These are phyloP conservation scores for Sthenelais limicola DNA, from an alignment of 2,888 invertebrate genomes.

Conservation along the genomic window DNA sequence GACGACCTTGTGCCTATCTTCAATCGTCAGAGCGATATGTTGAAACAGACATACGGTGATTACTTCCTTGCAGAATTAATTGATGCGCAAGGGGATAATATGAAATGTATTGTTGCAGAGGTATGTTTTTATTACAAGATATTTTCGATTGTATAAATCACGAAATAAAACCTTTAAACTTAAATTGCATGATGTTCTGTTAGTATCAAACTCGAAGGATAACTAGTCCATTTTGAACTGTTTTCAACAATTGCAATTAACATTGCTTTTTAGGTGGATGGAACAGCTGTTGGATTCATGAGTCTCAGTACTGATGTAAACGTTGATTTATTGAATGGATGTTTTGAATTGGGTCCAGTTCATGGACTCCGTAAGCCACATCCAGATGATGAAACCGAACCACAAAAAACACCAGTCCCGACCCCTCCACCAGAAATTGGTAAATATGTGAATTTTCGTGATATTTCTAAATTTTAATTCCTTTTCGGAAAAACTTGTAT, in stretches of 20 bases:
- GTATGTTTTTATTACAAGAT: conserved; percentile 52
- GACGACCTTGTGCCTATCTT: conserved; percentile 73
- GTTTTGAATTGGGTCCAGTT: conserved; percentile 71
- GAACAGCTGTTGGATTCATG: conserved; percentile 72
- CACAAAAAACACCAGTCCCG: conserved; percentile 56
- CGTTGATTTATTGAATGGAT: conserved; percentile 68
- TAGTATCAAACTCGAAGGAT: neutral
- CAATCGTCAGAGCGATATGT: conserved; percentile 70
- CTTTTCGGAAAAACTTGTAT: too few species aligned
- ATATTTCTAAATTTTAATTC: too few species aligned
- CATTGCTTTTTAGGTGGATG: conserved; percentile 64
- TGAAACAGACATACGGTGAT: conserved; percentile 70
- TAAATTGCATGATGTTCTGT: neutral
- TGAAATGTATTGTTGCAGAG: conserved; percentile 72
- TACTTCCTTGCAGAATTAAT: conserved; percentile 72
- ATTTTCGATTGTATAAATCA: neutral
- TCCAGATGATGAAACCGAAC: conserved; percentile 58
- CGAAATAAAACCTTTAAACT: neutral
- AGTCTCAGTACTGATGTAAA: conserved; percentile 70
- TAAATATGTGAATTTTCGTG: neutral
- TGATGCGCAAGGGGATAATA: conserved; percentile 71
- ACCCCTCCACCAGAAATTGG: conserved; percentile 21
- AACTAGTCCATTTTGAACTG: too few species aligned
- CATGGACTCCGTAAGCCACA: conserved; percentile 69
- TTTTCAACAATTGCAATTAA: too few species aligned